Conservation (phyloP, 2,113 vertebrate genomes). For the Phyllopteryx taeniolatus region DNA sequence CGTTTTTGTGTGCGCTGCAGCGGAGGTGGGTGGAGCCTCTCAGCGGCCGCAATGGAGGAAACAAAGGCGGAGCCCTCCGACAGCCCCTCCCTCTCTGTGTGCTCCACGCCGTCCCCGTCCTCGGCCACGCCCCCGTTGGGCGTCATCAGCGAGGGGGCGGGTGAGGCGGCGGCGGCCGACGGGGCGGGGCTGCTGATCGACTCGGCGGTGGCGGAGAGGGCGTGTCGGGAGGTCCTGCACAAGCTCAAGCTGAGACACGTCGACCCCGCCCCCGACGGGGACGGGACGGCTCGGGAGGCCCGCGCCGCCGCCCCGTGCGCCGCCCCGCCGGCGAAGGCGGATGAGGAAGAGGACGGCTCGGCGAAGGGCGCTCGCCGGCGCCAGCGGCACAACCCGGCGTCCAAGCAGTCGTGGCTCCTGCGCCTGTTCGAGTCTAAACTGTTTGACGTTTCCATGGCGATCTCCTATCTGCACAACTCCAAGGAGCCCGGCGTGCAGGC, state of each 20-base stretch:
- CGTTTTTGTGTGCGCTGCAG: constrained; percentile 33
- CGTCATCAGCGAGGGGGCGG: constrained; percentile 84
- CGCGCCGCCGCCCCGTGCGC: too few relatives aligned
- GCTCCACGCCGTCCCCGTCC: constrained; percentile 60
- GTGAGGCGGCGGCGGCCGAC: constrained; percentile 85
- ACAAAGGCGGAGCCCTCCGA: constrained; percentile 64
- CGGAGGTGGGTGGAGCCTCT: constrained; percentile 46
- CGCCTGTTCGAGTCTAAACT: constrained; percentile 95
- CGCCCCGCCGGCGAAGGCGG: neutral
- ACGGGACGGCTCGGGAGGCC: accelerated
- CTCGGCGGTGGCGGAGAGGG: constrained; percentile 83
- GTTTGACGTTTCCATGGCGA: constrained; percentile 97
- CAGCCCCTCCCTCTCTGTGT: constrained; percentile 50
- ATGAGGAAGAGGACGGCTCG: constrained; percentile 69
- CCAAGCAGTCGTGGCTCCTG: constrained; percentile 92
- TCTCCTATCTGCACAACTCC: constrained; percentile 94
- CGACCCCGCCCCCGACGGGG: neutral
- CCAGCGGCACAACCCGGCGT: constrained; percentile 83
- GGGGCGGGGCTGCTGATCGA: constrained; percentile 84
- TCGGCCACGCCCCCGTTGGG: constrained; percentile 72
- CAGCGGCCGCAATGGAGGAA: constrained; percentile 77
- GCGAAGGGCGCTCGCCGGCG: constrained; percentile 75
- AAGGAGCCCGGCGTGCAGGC: constrained; percentile 96
- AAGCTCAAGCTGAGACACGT: constrained; percentile 74
- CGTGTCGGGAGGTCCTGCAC: constrained; percentile 89